A percentile compares a stretch with the other conserved stretches of the same genome.
phyloP scores from a whole-genome alignment of 1,140 invertebrate species.

The Apis dorsata region DNA sequence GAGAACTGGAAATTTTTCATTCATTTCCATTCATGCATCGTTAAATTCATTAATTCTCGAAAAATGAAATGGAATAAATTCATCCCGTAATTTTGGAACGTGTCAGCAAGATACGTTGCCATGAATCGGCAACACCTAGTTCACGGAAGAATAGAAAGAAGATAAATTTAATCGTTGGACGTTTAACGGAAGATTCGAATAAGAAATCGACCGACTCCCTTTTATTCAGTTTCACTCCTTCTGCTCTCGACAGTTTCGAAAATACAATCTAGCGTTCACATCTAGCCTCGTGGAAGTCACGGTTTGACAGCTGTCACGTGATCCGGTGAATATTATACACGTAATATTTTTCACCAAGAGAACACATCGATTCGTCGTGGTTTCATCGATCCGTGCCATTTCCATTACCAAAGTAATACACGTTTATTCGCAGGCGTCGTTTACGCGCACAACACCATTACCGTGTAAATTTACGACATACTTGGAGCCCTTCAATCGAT shows the following conservation, averaged over 20 bases:
- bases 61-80: background rate
- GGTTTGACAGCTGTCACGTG: constrained; percentile 5
- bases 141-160: background rate
- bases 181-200: background rate
- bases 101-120: too few species aligned
- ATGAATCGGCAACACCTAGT: too few species aligned
- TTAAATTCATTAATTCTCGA: background rate
- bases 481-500: background rate
- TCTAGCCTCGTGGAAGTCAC: constrained; percentile 5
- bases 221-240: too few species aligned
- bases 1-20: background rate
- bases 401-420: constrained; percentile 14
- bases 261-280: constrained; percentile 15
- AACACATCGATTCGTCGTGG: background rate
- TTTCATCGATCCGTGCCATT: constrained; percentile 15
- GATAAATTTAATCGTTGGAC: background rate
- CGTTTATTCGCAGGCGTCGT: constrained; percentile 9
- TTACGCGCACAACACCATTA: background rate
- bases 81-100: too few species aligned
- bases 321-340: constrained; percentile 14
- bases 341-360: constrained; percentile 15
- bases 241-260: background rate
- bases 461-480: background rate
- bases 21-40: background rate
- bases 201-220: background rate